phyloP scores from a whole-genome alignment of 2,888 invertebrate species.

The Schizaphis graminum region DNA sequence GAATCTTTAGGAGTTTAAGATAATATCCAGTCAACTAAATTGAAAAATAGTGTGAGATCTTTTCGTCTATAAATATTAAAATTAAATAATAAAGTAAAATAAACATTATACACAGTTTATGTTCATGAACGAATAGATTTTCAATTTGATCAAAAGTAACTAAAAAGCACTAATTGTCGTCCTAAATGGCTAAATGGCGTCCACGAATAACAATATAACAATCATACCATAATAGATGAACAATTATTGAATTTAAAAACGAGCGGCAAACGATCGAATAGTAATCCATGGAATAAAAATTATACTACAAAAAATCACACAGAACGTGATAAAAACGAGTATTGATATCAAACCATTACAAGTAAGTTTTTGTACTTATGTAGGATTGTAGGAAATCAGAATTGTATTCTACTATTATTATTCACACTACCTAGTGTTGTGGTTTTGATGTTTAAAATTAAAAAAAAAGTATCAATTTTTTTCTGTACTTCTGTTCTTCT shows the following conservation, averaged over 20 bases:
- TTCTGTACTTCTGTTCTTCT: not conserved
- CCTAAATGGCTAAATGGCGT: not conserved
- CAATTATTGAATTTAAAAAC: not conserved
- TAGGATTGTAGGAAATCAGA: not conserved
- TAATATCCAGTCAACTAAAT: not conserved
- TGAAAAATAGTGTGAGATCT: not conserved
- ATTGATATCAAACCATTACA: conserved; percentile 62
- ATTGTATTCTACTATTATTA: not conserved
- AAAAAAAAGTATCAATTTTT: not conserved
- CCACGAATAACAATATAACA: not conserved
- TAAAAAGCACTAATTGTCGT: not conserved
- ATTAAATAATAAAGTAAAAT: not conserved
- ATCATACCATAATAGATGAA: not conserved
- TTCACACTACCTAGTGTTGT: not conserved
- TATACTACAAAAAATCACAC: not conserved
- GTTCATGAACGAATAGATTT: not conserved
- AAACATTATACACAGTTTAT: not conserved
- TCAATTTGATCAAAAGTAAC: not conserved
- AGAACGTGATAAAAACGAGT: not conserved
- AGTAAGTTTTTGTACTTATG: conserved; percentile 51
- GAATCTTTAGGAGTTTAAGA: not conserved
- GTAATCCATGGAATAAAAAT: conserved; percentile 37
- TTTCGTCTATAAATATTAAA: not conserved
- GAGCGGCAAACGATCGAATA: not conserved
- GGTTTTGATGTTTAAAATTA: not conserved